Evolutionary conservation across 53 echinoderm and acorn worm genomes (phyloP).

Genomic region (Glandiceps talaboti): DNA sequence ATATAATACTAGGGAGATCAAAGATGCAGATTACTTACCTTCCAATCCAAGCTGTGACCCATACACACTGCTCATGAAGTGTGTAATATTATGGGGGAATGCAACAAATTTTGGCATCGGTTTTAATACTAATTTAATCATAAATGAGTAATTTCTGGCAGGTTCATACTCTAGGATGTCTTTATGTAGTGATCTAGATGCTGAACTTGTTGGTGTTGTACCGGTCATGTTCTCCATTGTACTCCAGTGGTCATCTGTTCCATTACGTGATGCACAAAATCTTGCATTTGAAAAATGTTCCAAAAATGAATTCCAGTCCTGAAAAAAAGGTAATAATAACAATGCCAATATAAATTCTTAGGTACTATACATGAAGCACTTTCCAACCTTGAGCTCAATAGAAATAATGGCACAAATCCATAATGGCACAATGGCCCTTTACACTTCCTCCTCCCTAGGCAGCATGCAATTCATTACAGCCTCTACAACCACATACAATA

Average conservation of each 20-base stretch:
- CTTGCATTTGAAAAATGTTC: constrained; percentile 43
- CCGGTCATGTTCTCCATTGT: not conserved
- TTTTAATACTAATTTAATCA: not conserved
- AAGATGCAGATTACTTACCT: constrained; percentile 21
- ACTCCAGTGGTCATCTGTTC: constrained; percentile 8
- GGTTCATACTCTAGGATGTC: not conserved
- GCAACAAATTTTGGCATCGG: not conserved
- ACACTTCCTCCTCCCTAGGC: too few species aligned
- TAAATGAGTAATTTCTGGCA: not conserved
- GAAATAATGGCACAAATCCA: too few species aligned
- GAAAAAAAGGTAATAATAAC: constrained; percentile 1
- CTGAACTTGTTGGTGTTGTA: not conserved
- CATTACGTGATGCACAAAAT: constrained; percentile 54
- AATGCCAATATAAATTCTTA: too few species aligned
- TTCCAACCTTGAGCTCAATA: too few species aligned
- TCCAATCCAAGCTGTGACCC: constrained; percentile 22
- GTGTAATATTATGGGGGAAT: not conserved
- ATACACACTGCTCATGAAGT: not conserved
- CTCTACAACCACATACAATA: too few species aligned
- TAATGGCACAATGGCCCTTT: too few species aligned
- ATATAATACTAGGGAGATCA: too few species aligned
- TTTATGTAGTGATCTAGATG: not conserved
- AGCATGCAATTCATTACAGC: too few species aligned
- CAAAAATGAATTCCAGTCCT: constrained; percentile 88
- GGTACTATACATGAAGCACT: too few species aligned